Evolutionary conservation across 2,113 vertebrate species (phyloP).

Genomic region (Epinephelus fuscoguttatus): DNA sequence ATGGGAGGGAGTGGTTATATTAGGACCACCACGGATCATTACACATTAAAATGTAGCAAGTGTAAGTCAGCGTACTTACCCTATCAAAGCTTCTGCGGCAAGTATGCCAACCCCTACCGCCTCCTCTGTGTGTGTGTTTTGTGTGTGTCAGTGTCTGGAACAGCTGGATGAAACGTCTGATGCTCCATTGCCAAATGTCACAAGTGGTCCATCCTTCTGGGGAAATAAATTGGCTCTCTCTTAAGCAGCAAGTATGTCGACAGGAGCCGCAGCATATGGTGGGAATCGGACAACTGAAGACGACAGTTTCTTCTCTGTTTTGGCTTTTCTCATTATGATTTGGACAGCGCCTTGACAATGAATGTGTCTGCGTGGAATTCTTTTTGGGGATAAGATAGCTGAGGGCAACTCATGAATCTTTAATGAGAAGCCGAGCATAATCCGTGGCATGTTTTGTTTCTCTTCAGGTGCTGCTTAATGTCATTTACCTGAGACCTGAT

Average conservation of each 20-base stretch:
- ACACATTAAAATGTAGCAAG: slow-evolving; percentile 48
- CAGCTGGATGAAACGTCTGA: slow-evolving; percentile 75
- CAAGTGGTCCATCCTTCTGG: slow-evolving; percentile 75
- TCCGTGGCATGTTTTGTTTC: slow-evolving; percentile 56
- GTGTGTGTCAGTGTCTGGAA: slow-evolving; percentile 56
- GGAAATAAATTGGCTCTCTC: slow-evolving; percentile 80
- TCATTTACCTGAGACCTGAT: slow-evolving; percentile 42
- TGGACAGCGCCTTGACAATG: slow-evolving; percentile 74
- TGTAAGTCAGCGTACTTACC: slow-evolving; percentile 48
- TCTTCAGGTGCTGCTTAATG: slow-evolving; percentile 45
- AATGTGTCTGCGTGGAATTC: slow-evolving; percentile 62
- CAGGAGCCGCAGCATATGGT: slow-evolving; percentile 74
- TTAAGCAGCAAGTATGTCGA: slow-evolving; percentile 64
- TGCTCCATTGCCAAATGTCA: slow-evolving; percentile 79
- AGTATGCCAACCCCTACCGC: slow-evolving; percentile 6
- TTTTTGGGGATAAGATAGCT: slow-evolving; percentile 51
- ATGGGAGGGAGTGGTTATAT: slow-evolving; percentile 28
- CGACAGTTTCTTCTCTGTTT: slow-evolving; percentile 66
- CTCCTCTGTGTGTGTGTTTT: slow-evolving; percentile 18
- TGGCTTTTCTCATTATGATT: slow-evolving; percentile 74
- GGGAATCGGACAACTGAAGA: slow-evolving; percentile 65
- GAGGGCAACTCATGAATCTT: slow-evolving; percentile 60
- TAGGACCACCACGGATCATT: slow-evolving; percentile 41
- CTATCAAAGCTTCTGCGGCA: slow-evolving; percentile 45
- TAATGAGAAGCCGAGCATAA: slow-evolving; percentile 52